phyloP scores from a whole-genome alignment of 2,113 vertebrate species.

The Trichomycterus rosablanca region DNA sequence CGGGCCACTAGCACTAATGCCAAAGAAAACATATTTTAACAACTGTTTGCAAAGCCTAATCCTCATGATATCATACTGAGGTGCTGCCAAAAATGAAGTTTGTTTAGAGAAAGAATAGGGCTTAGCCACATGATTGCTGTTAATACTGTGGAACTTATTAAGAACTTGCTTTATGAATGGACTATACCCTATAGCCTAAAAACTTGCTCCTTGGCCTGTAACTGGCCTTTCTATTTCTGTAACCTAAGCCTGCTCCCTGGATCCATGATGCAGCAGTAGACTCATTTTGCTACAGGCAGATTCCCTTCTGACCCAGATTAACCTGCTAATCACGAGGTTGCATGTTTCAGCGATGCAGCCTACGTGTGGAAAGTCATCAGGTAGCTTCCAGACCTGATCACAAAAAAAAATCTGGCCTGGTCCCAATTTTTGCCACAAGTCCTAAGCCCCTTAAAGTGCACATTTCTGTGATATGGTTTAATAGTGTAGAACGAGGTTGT shows the following conservation, averaged over 20 bases:
- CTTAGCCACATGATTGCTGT: background rate
- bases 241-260: conserved; percentile 1
- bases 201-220: background rate
- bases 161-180: background rate
- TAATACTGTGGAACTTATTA: background rate
- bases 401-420: too few relatives aligned
- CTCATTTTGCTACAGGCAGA: conserved; percentile 8
- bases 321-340: conserved; percentile 15
- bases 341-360: background rate
- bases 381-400: background rate
- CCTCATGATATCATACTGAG: background rate
- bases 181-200: too few relatives aligned
- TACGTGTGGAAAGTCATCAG: conserved; percentile 1
- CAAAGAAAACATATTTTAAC: conserved; percentile 3
- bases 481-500: too few relatives aligned
- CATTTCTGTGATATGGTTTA: too few relatives aligned
- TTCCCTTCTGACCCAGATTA: conserved; percentile 26
- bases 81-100: background rate
- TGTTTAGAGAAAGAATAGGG: background rate
- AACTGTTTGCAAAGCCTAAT: background rate
- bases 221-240: conserved; percentile 16
- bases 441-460: too few relatives aligned
- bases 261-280: background rate
- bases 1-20: conserved; percentile 22
- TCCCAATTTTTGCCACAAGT: too few relatives aligned